These are phyloP conservation scores for Montipora cactus DNA, from an alignment of 64 coral and sea anemone species.

Conservation along the genomic window DNA sequence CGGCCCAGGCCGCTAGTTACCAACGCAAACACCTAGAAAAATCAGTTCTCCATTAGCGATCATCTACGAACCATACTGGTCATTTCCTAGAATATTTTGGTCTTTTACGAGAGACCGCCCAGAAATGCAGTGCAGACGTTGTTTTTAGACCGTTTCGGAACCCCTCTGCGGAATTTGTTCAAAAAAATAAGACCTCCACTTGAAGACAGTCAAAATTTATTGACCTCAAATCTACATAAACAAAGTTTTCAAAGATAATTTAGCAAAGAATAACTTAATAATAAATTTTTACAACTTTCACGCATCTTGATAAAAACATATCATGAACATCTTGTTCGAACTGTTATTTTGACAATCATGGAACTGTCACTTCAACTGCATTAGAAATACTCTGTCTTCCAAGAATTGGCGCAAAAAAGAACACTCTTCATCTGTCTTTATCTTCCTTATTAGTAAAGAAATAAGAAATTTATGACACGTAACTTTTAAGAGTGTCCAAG, in stretches of 20 bases:
- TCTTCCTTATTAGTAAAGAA: too few species aligned
- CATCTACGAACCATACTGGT: too few species aligned
- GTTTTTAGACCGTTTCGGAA: too few species aligned
- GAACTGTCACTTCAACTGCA: neutral
- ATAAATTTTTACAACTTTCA: conserved; percentile 59
- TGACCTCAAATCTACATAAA: conserved; percentile 51
- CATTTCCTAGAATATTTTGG: too few species aligned
- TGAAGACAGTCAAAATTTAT: conserved; percentile 38
- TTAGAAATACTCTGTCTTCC: conserved; percentile 22
- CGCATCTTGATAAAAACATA: conserved; percentile 43
- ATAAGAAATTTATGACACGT: neutral
- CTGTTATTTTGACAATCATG: conserved; percentile 18
- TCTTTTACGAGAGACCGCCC: too few species aligned
- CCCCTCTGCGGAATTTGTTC: neutral
- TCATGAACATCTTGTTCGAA: conserved; percentile 30
- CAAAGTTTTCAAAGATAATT: conserved; percentile 55
- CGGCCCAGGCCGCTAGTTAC: too few species aligned
- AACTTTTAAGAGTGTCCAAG: too few species aligned
- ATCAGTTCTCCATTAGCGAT: too few species aligned
- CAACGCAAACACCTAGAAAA: too few species aligned
- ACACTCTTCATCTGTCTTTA: too few species aligned
- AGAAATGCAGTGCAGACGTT: too few species aligned
- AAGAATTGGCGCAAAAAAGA: neutral
- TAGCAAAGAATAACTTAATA: conserved; percentile 60
- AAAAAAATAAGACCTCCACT: neutral